Evolutionary conservation across 2,888 invertebrate genomes (phyloP), one percentile per base, ranked within the genome.

Genomic region (Embidobia sp.): DNA sequence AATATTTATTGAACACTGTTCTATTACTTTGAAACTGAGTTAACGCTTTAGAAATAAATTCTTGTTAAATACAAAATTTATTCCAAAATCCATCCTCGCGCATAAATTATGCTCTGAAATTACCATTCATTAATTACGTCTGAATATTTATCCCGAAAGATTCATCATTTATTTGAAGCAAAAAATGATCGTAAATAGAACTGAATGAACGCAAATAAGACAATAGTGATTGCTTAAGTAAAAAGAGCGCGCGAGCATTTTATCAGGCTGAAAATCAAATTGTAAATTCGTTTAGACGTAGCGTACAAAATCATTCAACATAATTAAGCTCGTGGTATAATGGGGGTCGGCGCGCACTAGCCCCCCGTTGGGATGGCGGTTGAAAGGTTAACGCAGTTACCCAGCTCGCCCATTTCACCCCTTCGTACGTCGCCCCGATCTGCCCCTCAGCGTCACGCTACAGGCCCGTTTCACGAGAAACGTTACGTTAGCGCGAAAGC

Each of bases 361-460:
- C 74, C 69, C 72, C 75, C 79, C 64, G 33, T 72, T 79, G 81
- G 83, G 81, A 81, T 80, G 85, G 85, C 84, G 85, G 77, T 79
- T 79, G 87, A 88, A 88, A 88, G 88, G 88, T 87, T 88, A 88
- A 88, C 87, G 86, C 85, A 86, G 88, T 88, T 88, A 88, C 81
- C 83, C 84, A 77, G 74, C 75, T 75, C 77, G 61, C 83, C 79
- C 82, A 77, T 79, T 82, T 77, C 75, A 80, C 78, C 76, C 79
- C 81, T 63, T 69, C 69, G 57, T 37, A 11, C 46, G 26, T 40
- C 66, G 3, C 49, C 46, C 48, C 78, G 48, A 57, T 37, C 61
- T 31, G 37, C 16, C 59, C 61, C 72, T 51, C 74, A 57, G 73
- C 66, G 63, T 79, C 74, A 69, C 46, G 63, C 55, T 69, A 63